Conservation (phyloP, 2,113 vertebrate genomes). For the Gavialis gangeticus region DNA sequence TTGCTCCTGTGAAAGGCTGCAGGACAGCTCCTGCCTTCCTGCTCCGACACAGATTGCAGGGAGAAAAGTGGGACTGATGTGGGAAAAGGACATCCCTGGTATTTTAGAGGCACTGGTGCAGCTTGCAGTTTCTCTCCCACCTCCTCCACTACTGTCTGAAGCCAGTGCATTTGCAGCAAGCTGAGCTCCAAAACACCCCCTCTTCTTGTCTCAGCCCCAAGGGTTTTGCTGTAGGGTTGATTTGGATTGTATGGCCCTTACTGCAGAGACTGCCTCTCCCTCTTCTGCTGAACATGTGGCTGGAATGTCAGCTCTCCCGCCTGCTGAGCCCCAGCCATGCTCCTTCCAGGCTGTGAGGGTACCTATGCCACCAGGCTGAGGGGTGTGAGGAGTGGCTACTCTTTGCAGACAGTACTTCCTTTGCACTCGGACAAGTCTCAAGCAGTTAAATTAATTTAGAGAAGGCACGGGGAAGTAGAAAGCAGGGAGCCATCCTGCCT, state of each 20-base stretch:
- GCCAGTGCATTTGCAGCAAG: not conserved
- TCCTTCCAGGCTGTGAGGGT: not conserved
- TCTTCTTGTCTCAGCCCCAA: too few relatives aligned
- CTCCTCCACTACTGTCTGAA: not conserved
- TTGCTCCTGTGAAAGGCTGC: not conserved
- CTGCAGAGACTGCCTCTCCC: not conserved
- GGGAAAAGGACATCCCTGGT: not conserved
- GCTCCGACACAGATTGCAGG: not conserved
- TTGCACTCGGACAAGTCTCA: not conserved
- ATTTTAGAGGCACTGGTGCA: not conserved
- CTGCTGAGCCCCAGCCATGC: not conserved
- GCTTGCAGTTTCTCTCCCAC: not conserved
- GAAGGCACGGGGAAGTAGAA: not conserved
- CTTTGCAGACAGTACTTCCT: not conserved
- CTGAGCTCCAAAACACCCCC: not conserved
- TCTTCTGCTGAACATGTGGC: not conserved
- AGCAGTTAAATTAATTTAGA: not conserved
- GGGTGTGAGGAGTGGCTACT: not conserved
- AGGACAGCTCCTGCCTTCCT: not conserved
- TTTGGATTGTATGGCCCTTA: not conserved
- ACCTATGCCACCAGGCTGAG: not conserved
- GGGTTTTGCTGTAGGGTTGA: not conserved
- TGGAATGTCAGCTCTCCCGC: not conserved
- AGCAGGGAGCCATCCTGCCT: not conserved
- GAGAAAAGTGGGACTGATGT: not conserved